These are phyloP conservation scores for Odontocolon sp. DNA, from an alignment of 2,888 invertebrate genomes.

Conservation along the genomic window DNA sequence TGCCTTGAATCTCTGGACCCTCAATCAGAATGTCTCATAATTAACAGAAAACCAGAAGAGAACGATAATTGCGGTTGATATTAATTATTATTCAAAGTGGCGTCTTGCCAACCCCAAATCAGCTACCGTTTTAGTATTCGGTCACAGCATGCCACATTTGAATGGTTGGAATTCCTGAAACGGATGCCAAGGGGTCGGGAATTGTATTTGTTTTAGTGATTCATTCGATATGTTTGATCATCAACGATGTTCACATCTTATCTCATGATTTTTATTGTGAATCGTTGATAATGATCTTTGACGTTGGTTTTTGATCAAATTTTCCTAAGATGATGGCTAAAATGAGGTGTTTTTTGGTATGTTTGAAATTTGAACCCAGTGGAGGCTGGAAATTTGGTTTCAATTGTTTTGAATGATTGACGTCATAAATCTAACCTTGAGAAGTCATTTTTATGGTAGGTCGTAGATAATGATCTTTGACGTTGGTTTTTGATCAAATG, in stretches of 20 bases:
- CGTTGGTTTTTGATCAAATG: no score
- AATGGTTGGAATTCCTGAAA: conserved; percentile 20
- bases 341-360: no score
- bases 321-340: no score
- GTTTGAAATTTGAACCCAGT: no score
- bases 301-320: no score
- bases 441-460: background rate
- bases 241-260: conserved; percentile 7
- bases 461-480: conserved; percentile 10
- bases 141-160: conserved; percentile 37
- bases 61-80: conserved; percentile 71
- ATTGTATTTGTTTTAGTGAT: background rate
- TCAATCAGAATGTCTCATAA: conserved; percentile 34
- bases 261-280: background rate
- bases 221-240: background rate
- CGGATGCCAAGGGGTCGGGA: background rate
- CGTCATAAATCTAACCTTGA: no score
- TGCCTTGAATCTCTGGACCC: conserved; percentile 13
- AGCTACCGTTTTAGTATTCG: conserved; percentile 62
- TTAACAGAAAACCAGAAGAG: conserved; percentile 38
- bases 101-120: conserved; percentile 37
- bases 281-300: conserved; percentile 6
- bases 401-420: no score
- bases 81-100: conserved; percentile 69
- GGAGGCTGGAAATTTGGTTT: no score